Percentiles rank a stretch among this genome's conserved stretches.
Conservation (phyloP, 2,797 vertebrate species). For the Sebastes hubbsi region DNA sequence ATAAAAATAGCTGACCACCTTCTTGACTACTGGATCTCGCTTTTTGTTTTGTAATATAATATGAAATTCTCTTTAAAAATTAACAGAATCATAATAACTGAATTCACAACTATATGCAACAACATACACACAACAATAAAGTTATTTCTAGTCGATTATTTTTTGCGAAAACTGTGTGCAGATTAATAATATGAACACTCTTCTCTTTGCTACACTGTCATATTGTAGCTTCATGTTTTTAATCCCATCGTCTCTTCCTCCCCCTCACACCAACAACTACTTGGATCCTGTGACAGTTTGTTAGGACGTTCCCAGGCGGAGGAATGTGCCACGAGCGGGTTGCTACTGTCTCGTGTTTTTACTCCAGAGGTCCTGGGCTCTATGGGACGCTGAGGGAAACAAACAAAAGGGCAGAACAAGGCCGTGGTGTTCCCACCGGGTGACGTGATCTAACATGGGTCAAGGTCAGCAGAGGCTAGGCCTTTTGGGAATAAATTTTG, state of each 20-base stretch:
- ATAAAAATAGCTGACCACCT: no score
- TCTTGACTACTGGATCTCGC: no score
- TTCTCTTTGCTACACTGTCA: no score
- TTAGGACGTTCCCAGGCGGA: constrained; percentile 60
- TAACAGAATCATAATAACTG: neutral
- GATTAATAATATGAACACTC: no score
- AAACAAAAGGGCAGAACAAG: constrained; percentile 77
- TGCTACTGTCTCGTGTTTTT: constrained; percentile 62
- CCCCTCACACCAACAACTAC: constrained; percentile 10
- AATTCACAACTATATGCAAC: neutral
- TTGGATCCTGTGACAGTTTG: constrained; percentile 26
- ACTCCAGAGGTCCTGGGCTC: constrained; percentile 61
- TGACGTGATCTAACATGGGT: constrained; percentile 67
- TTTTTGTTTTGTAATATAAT: no score
- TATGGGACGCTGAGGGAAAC: constrained; percentile 58
- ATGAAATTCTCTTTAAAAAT: neutral
- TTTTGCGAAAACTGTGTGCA: no score
- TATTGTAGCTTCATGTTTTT: neutral
- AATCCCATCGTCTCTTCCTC: neutral
- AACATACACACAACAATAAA: neutral
- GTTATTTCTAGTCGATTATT: no score
- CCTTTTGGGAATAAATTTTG: constrained; percentile 44
- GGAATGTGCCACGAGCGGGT: constrained; percentile 57
- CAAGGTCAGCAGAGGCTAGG: constrained; percentile 58
- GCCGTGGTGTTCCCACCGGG: constrained; percentile 77